A percentile compares a stretch with the other conserved stretches of the same genome.
These are phyloP conservation scores for Carassius carassius DNA, from an alignment of 2,113 vertebrate genomes.

Conservation along the genomic window DNA sequence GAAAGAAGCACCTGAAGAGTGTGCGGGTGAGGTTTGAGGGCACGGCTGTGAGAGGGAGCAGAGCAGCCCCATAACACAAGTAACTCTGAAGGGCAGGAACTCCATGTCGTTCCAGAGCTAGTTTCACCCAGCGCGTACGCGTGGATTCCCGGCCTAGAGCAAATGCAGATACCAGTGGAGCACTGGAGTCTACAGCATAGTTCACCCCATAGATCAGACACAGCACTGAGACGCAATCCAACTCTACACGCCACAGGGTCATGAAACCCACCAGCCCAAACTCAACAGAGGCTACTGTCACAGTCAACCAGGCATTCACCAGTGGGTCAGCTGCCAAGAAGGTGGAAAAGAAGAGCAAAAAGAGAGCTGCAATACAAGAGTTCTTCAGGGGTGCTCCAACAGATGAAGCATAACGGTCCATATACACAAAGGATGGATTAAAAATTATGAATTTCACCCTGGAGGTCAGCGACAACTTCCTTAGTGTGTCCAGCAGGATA, in stretches of 20 bases:
- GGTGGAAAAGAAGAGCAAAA: constrained; percentile 94
- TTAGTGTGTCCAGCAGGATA: constrained; percentile 92
- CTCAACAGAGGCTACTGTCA: constrained; percentile 93
- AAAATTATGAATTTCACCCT: constrained; percentile 98
- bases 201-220: constrained; percentile 97
- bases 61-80: constrained; percentile 92
- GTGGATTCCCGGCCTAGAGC: constrained; percentile 92
- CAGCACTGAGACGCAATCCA: constrained; percentile 96
- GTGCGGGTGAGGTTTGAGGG: constrained; percentile 98
- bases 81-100: constrained; percentile 96
- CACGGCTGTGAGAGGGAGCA: constrained; percentile 91
- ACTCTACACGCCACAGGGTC: constrained; percentile 96
- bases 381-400: constrained; percentile 95
- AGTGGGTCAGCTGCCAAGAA: constrained; percentile 92
- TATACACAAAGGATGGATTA: constrained; percentile 97
- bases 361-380: constrained; percentile 96
- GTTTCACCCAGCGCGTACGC: constrained; percentile 96
- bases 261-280: constrained; percentile 98
- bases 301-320: constrained; percentile 93
- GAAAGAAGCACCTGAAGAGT: constrained; percentile 97
- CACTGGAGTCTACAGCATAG: constrained; percentile 93
- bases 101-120: constrained; percentile 93
- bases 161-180: constrained; percentile 94
- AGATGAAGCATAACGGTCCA: constrained; percentile 97
- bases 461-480: constrained; percentile 93